phyloP scores from a whole-genome alignment of 2,113 vertebrate species.

The Alces alces region DNA sequence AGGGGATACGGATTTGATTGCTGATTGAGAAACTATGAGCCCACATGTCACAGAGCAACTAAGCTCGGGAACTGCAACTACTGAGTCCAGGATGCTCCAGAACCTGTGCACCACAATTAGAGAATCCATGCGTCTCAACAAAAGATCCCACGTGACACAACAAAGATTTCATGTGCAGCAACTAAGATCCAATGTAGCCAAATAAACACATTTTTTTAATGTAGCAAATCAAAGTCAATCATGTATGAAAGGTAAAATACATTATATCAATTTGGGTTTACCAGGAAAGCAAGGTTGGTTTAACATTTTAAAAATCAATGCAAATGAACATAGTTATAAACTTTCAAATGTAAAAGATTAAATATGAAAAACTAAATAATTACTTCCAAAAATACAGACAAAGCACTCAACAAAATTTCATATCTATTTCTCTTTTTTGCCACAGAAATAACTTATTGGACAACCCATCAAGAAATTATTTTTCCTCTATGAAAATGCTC shows the following conservation, averaged over 20 bases:
- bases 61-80: background rate
- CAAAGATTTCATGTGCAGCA: background rate
- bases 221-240: background rate
- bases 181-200: background rate
- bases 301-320: background rate
- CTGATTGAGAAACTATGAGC: background rate
- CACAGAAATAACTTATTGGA: constrained; percentile 62
- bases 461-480: background rate
- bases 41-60: background rate
- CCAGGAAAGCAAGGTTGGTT: background rate
- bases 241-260: background rate
- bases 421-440: background rate
- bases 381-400: background rate
- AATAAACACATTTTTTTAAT: background rate
- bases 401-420: background rate
- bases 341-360: background rate
- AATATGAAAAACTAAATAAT: background rate
- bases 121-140: background rate
- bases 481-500: background rate
- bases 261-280: background rate
- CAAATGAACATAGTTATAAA: background rate
- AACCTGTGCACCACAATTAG: background rate
- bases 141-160: background rate
- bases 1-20: background rate
- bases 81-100: background rate